Conservation (phyloP, 1,140 invertebrate species). For the Druon quercuslanigerum region DNA sequence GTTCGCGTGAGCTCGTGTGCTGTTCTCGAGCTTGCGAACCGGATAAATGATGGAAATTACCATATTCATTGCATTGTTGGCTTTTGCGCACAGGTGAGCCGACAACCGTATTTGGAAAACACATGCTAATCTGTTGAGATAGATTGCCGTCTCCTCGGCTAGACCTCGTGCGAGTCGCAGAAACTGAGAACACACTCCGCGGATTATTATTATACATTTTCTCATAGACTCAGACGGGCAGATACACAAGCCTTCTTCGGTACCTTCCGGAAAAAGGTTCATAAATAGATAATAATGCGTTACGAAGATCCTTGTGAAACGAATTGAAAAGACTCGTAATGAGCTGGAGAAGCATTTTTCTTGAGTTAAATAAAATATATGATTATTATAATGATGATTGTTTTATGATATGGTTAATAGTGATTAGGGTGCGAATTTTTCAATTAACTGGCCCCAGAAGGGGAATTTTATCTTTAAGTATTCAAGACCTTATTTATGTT, state of each 20-base stretch:
- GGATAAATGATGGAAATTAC: conserved; percentile 68
- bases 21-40: conserved; percentile 37
- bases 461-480: too few species aligned
- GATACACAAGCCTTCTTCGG: background rate
- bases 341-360: background rate
- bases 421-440: too few species aligned
- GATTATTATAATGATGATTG: background rate
- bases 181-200: conserved; percentile 20
- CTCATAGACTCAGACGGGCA: background rate
- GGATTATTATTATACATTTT: conserved; percentile 27
- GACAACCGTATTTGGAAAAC: conserved; percentile 65
- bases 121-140: conserved; percentile 64
- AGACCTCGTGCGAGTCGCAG: conserved; percentile 28
- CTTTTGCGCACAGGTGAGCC: conserved; percentile 52
- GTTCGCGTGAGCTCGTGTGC: conserved; percentile 31
- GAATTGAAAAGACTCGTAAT: background rate
- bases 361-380: background rate
- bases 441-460: too few species aligned
- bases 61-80: conserved; percentile 68
- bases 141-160: conserved; percentile 34
- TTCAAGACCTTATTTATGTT: too few species aligned
- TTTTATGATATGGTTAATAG: too few species aligned
- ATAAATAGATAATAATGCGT: conserved; percentile 24
- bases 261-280: conserved; percentile 19
- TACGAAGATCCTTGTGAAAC: conserved; percentile 3